Percentiles rank a stretch among this genome's conserved stretches.
phyloP scores from a whole-genome alignment of 2,113 vertebrate genomes.

The Nestor notabilis region DNA sequence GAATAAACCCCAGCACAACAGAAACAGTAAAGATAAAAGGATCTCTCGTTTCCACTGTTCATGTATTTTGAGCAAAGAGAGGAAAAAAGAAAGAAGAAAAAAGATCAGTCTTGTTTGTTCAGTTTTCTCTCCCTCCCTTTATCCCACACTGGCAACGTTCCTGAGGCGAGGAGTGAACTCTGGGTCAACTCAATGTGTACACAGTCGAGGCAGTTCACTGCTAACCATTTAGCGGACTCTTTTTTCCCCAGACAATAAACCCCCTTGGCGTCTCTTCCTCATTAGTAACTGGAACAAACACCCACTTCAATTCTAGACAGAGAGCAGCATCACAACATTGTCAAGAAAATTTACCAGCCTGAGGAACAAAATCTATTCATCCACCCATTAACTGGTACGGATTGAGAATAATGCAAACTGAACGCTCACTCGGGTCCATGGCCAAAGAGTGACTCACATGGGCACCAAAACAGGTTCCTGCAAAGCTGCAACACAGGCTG shows the following conservation, averaged over 20 bases:
- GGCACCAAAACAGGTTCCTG: conserved; percentile 16
- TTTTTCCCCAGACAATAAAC: conserved; percentile 9
- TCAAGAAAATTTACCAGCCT: conserved; percentile 51
- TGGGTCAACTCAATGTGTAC: conserved; percentile 27
- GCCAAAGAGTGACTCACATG: conserved; percentile 52
- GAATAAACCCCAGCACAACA: not conserved
- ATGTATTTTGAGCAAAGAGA: not conserved
- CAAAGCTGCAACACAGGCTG: not conserved
- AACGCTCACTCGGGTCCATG: not conserved
- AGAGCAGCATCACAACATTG: conserved; percentile 26
- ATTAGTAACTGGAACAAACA: conserved; percentile 51
- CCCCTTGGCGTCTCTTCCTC: conserved; percentile 31
- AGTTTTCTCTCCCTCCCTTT: conserved; percentile 18
- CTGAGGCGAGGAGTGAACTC: not conserved
- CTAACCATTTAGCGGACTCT: not conserved
- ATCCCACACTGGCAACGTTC: not conserved
- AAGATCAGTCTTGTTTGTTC: not conserved
- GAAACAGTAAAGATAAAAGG: conserved; percentile 3
- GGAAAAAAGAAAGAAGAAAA: not conserved
- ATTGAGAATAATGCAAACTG: conserved; percentile 35
- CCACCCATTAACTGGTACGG: conserved; percentile 20
- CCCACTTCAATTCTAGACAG: conserved; percentile 15
- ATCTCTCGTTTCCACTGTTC: not conserved
- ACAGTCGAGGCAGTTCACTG: not conserved
- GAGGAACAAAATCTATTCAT: conserved; percentile 26